Conservation (phyloP, 1,140 invertebrate genomes). For the Prorops nasuta region DNA sequence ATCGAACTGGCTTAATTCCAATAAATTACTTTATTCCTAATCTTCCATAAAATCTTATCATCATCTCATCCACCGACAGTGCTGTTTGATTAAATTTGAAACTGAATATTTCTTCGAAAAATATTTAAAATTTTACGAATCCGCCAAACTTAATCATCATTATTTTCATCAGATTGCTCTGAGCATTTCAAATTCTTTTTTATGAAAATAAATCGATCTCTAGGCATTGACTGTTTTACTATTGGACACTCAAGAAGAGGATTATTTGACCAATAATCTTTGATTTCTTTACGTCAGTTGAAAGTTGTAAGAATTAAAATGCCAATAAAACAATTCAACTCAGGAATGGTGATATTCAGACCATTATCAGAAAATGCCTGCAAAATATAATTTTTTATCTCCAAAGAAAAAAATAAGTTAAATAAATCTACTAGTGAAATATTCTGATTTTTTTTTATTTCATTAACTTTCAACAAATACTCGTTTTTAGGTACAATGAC, state of each 20-base stretch:
- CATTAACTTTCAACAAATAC: too few species aligned
- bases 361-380: not conserved
- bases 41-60: conserved; percentile 43
- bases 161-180: not conserved
- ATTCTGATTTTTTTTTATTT: too few species aligned
- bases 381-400: not conserved
- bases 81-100: conserved; percentile 26
- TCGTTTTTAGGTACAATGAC: too few species aligned
- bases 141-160: not conserved
- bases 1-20: conserved; percentile 40
- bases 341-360: not conserved
- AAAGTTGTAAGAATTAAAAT: conserved; percentile 8
- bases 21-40: conserved; percentile 49
- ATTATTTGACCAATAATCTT: conserved; percentile 8
- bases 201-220: not conserved
- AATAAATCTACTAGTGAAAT: not conserved
- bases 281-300: conserved; percentile 2
- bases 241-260: conserved; percentile 2
- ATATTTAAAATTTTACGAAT: too few species aligned
- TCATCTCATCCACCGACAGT: conserved; percentile 48
- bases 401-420: not conserved
- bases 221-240: conserved; percentile 2
- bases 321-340: not conserved
- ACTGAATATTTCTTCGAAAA: not conserved
- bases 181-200: conserved; percentile 1